These are phyloP conservation scores for Camponotus fellah DNA, from an alignment of 2,888 invertebrate species.

Conservation along the genomic window DNA sequence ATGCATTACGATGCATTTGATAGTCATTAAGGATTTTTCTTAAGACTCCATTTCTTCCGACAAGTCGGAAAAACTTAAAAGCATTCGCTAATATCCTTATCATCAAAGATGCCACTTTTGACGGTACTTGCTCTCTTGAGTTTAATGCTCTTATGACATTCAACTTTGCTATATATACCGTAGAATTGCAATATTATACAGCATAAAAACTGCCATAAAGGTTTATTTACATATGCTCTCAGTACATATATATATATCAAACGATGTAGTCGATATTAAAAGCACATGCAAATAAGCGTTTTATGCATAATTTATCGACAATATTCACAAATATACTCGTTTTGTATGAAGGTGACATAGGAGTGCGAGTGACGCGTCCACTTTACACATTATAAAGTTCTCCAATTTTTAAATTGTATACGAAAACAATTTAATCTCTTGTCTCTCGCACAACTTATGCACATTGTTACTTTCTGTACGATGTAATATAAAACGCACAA, in stretches of 20 bases:
- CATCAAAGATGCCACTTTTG: conserved; percentile 14
- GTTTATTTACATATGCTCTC: background rate
- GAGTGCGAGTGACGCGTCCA: background rate
- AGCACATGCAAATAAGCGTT: conserved; percentile 5
- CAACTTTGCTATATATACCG: background rate
- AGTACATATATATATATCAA: background rate
- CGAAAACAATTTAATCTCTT: background rate
- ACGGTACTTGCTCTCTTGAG: background rate
- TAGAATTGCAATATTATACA: conserved; percentile 18
- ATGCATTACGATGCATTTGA: background rate
- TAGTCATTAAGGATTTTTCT: conserved; percentile 16
- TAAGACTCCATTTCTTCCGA: background rate
- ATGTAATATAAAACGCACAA: background rate
- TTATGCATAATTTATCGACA: conserved; percentile 17
- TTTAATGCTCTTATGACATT: conserved; percentile 3
- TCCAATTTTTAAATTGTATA: conserved; percentile 32
- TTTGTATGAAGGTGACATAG: background rate
- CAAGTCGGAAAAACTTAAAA: conserved; percentile 4
- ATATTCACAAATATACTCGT: conserved; percentile 11
- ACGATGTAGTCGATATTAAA: conserved; percentile 3
- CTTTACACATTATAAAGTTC: conserved; percentile 9
- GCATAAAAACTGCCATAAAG: conserved; percentile 1
- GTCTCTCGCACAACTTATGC: conserved; percentile 2
- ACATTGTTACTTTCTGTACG: background rate
- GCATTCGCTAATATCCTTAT: conserved; percentile 26